Base-by-base conservation (phyloP, 2,113 vertebrate genomes). In the Oryzias woworae region DNA sequence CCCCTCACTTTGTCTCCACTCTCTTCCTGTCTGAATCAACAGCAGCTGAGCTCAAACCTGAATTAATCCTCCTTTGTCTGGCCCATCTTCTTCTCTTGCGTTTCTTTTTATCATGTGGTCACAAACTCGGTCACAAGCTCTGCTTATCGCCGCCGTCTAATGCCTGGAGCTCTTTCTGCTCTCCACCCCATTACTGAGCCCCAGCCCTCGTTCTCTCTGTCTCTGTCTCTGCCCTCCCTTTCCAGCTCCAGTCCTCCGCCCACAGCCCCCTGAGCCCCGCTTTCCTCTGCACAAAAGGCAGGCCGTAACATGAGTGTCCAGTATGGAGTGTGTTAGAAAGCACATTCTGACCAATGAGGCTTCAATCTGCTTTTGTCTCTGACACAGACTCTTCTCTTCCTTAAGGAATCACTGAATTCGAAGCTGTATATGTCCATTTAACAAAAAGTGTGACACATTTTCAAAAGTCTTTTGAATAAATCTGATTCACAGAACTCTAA, bases 221-320 rank as follows among this genome's bases (percentile, higher is more conserved):
- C 8, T 36, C 36, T 36, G 31, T 0, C 8, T 36, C 31, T 58
- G 49, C 54, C 66, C 51, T 60, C 65, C 66, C 75, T 74, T 72
- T 69, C 66, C 62, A 62, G 43, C 57, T 14, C 56, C 58, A 16
- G 58, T 66, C 73, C 73, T 62, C 75, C 60, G 23, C 86, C 82
- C 69, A 76, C 71, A 62, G 43, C 71, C 58, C 63, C 52, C 43
- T 56, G 69, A 28, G 53, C 72, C 73, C 73, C 72, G 73, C 73
- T 20, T 68, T 64, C 73, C 58, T 36, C 15, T 65, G 45, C 66
- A 66, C 69, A 63, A 69, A 81, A 73, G 72, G 45, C 45, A 78
- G 70, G 53, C 73, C 66, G 88, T 92, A 90, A 92, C 75, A 81
- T 58, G 87, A 89, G 84, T 83, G 63, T 45, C 51, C 58, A 22